Conservation (phyloP, 1,140 invertebrate species). For the Penaeus japonicus region DNA sequence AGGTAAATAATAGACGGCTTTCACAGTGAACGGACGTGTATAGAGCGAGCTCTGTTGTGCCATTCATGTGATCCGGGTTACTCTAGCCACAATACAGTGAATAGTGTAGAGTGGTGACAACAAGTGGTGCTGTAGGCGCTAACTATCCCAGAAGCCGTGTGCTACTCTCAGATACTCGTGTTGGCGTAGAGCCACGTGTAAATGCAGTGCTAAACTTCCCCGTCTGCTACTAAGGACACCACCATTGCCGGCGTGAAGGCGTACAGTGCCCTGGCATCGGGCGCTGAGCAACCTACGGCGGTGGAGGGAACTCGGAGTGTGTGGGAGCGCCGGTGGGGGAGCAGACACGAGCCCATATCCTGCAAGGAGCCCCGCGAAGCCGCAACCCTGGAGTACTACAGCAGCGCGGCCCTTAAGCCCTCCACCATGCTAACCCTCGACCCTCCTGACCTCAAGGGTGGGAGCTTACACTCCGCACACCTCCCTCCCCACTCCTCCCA, state of each 20-base stretch:
- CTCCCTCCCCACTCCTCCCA: slow-evolving; percentile 58
- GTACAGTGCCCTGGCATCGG: slow-evolving; percentile 48
- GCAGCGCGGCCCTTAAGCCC: slow-evolving; percentile 49
- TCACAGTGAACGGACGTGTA: slow-evolving; percentile 62
- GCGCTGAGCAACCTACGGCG: slow-evolving; percentile 46
- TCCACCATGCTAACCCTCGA: slow-evolving; percentile 59
- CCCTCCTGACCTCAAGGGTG: slow-evolving; percentile 55
- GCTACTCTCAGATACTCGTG: neutral
- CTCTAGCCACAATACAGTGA: slow-evolving; percentile 60
- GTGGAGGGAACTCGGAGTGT: slow-evolving; percentile 62
- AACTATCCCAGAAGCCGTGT: neutral
- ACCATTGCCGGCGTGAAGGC: slow-evolving; percentile 57
- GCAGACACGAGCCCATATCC: slow-evolving; percentile 55
- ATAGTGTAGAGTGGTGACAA: slow-evolving; percentile 58
- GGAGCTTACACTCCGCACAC: slow-evolving; percentile 53
- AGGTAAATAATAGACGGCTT: slow-evolving; percentile 63
- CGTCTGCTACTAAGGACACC: slow-evolving; percentile 65
- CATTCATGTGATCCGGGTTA: slow-evolving; percentile 59
- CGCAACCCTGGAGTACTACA: slow-evolving; percentile 58
- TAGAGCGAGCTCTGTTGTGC: slow-evolving; percentile 62
- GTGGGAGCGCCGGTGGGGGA: slow-evolving; percentile 61
- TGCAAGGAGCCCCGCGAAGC: slow-evolving; percentile 61
- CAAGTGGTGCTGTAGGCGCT: slow-evolving; percentile 53
- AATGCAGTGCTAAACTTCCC: slow-evolving; percentile 8
- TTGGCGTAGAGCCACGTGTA: neutral